A percentile compares a stretch with the other conserved stretches of the same genome.
Evolutionary conservation across 2,797 vertebrate species (phyloP).

Genomic region (Dipus sagitta): DNA sequence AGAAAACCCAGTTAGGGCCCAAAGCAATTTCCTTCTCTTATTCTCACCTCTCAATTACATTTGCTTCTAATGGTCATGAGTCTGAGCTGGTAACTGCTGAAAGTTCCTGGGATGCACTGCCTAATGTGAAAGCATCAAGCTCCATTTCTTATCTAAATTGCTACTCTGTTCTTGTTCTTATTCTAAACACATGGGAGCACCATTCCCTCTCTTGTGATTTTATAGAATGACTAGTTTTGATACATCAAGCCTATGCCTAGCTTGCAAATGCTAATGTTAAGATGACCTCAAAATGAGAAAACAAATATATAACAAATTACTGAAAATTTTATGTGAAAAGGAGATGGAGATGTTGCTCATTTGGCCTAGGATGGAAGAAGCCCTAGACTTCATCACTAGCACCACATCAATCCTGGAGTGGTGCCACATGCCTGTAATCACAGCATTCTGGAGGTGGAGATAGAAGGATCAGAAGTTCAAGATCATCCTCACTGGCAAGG

Average conservation of each 20-base stretch:
- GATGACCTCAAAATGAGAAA: background rate
- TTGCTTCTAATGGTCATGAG: constrained; percentile 37
- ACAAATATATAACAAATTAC: background rate
- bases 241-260: background rate
- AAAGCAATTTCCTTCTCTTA: background rate
- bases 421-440: too few relatives aligned
- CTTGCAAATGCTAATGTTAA: background rate
- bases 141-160: constrained; percentile 64
- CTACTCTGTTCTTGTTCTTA: background rate
- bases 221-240: background rate
- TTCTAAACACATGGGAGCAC: background rate
- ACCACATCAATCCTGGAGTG: too few relatives aligned
- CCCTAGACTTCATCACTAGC: too few relatives aligned
- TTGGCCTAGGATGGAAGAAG: background rate
- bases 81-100: background rate
- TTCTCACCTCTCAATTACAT: background rate
- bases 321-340: background rate
- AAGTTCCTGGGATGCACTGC: background rate
- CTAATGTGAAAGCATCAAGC: background rate
- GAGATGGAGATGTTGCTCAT: too few relatives aligned
- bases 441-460: too few relatives aligned
- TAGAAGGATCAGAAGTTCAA: too few relatives aligned
- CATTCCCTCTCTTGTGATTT: background rate
- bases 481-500: too few relatives aligned
- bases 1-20: background rate